Evolutionary conservation across 1,140 invertebrate species (phyloP).

Genomic region (Papilio glaucus): DNA sequence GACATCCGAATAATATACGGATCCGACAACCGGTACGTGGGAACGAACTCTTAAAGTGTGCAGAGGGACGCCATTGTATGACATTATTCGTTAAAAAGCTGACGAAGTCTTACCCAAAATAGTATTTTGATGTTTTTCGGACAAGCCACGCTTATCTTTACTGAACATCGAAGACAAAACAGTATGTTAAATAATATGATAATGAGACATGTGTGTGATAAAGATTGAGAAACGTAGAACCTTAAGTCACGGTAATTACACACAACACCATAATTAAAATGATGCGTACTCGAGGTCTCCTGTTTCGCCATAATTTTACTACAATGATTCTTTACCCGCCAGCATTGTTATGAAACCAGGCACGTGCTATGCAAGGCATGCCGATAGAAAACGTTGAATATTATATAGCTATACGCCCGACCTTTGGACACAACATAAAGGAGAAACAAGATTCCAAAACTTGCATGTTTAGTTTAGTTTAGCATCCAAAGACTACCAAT

Average conservation of each 20-base stretch:
- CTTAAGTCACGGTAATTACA: background rate
- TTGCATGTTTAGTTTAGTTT: background rate
- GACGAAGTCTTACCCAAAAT: too few species aligned
- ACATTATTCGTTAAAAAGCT: too few species aligned
- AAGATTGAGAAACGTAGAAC: background rate
- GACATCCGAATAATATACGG: too few species aligned
- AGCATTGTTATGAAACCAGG: background rate
- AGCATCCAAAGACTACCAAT: background rate
- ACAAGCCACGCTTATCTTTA: too few species aligned
- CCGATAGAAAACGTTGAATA: background rate
- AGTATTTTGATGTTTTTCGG: too few species aligned
- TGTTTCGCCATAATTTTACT: background rate
- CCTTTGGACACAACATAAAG: background rate
- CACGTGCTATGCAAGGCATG: background rate
- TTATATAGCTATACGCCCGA: background rate
- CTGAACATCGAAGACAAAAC: too few species aligned
- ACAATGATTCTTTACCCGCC: background rate
- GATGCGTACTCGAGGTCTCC: background rate
- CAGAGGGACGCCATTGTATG: too few species aligned
- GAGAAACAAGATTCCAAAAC: conserved; percentile 17
- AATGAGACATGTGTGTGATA: background rate
- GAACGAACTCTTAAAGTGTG: too few species aligned
- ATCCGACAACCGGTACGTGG: too few species aligned
- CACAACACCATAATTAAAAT: background rate
- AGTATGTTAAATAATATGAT: background rate